Evolutionary conservation across 2,113 vertebrate species (phyloP), one percentile per base, ranked within the genome.

Genomic region (Rhizomys pruinosus): DNA sequence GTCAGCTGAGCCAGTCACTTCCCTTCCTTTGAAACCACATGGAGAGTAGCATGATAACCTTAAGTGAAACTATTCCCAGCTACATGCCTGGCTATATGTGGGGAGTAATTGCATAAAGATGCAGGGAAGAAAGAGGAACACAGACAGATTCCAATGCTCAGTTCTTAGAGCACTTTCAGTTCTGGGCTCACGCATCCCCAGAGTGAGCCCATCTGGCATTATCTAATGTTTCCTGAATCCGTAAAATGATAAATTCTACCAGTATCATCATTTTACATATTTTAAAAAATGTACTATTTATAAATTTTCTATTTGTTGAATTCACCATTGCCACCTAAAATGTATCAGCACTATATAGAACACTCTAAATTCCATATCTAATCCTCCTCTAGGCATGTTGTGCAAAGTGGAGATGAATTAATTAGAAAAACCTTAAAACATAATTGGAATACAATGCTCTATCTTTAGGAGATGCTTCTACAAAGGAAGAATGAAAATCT

Each of bases 21-120:
- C 3, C 42, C 59, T 95, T 81, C 52, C 63, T 94, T 66, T 85
- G 44, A 94, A 92, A 69, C 57, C 37, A 52, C 73, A n/a, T n/a
- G 13, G 17, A 95, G 2, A 68, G n/a, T 16, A 37, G 23, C 10
- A 69, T 52, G 32, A 52, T 29, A 72, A 42, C 6, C 17, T 84
- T 20, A 72, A 42, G 87, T 12, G 52, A 19, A 64, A 77, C 4
- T 39, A 42, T 59, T 74, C 61, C 17, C 2, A 42, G 27, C 32
- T 63, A 52, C 20, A 4, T 85, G 39, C 78, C 15, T 55, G 47
- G 19, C 11, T 37, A 37, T 59, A 66, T 20, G 20, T 13, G 91
- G 13, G 8, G 3, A 92, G 66, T 39, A 16, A 47, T 20, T 74
- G 11, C 20, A 90, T 25, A 71, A 82, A 68, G 7, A 66, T 34